Evolutionary conservation across 2,113 vertebrate species (phyloP).

Genomic region (Zeus faber): DNA sequence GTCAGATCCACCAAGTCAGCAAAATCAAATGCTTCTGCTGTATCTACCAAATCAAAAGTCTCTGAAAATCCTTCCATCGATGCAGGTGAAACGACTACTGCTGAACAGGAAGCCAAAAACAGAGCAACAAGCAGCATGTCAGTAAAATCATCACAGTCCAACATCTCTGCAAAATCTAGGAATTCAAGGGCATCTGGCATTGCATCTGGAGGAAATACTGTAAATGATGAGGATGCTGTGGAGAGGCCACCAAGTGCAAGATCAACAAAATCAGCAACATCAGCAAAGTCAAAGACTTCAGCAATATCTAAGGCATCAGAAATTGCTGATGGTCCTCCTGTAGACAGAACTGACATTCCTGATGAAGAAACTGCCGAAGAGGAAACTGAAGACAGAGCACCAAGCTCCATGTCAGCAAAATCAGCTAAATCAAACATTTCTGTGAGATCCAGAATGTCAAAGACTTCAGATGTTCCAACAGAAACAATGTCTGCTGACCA

Average conservation of each 20-base stretch:
- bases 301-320: constrained; percentile 31
- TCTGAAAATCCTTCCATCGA: constrained; percentile 28
- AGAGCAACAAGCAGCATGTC: constrained; percentile 7
- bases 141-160: constrained; percentile 28
- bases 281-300: not conserved
- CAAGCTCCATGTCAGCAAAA: constrained; percentile 17
- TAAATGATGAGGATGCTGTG: too few relatives aligned
- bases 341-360: not conserved
- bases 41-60: constrained; percentile 21
- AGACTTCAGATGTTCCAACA: constrained; percentile 30
- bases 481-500: constrained; percentile 10
- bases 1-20: constrained; percentile 44
- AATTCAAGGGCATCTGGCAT: constrained; percentile 18
- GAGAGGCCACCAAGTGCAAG: not conserved
- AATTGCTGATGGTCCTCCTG: constrained; percentile 18
- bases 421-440: constrained; percentile 17
- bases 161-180: constrained; percentile 28
- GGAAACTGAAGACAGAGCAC: constrained; percentile 23
- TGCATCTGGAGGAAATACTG: constrained; percentile 1
- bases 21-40: constrained; percentile 12
- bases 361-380: not conserved
- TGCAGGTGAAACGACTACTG: constrained; percentile 17
- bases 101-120: constrained; percentile 5
- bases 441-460: constrained; percentile 14
- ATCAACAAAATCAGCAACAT: not conserved